phyloP scores from a whole-genome alignment of 1,140 invertebrate species.

The Saccostrea cuccullata region DNA sequence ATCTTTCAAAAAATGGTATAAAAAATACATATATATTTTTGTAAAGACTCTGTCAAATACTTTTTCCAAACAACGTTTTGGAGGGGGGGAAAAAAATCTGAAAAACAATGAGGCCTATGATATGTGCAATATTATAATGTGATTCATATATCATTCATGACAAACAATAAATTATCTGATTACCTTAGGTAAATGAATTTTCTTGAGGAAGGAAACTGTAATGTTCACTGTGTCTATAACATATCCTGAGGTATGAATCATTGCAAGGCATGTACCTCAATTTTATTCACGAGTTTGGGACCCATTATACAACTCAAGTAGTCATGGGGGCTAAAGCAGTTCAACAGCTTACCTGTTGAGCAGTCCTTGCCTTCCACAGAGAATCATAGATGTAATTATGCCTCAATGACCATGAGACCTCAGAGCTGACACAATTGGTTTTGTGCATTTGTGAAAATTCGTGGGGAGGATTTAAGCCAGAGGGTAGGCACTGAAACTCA shows the following conservation, averaged over 20 bases:
- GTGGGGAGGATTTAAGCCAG: slow-evolving; percentile 44
- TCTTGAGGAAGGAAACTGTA: slow-evolving; percentile 44
- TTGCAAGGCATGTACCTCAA: slow-evolving; percentile 23
- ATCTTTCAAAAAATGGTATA: too few species aligned
- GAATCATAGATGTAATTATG: slow-evolving; percentile 49
- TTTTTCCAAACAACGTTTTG: too few species aligned
- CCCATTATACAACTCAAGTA: slow-evolving; percentile 48
- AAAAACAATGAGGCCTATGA: too few species aligned
- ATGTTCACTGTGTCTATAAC: slow-evolving; percentile 18
- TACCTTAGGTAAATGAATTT: slow-evolving; percentile 40
- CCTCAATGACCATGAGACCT: slow-evolving; percentile 17
- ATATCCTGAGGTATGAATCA: slow-evolving; percentile 10
- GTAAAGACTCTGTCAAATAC: too few species aligned
- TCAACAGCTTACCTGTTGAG: background rate
- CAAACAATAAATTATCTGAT: background rate
- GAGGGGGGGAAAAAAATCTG: too few species aligned
- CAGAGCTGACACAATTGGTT: slow-evolving; percentile 40
- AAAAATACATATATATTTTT: too few species aligned
- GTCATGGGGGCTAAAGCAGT: slow-evolving; percentile 51
- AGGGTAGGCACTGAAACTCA: slow-evolving; percentile 44
- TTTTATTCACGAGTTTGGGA: slow-evolving; percentile 42
- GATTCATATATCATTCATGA: too few species aligned
- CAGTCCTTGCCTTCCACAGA: background rate
- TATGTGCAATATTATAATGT: too few species aligned
- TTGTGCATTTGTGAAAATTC: slow-evolving; percentile 52